Percentiles rank a stretch among this genome's conserved stretches.
phyloP scores from a whole-genome alignment of 2,888 invertebrate genomes.

The Psylliodes chrysocephalus region DNA sequence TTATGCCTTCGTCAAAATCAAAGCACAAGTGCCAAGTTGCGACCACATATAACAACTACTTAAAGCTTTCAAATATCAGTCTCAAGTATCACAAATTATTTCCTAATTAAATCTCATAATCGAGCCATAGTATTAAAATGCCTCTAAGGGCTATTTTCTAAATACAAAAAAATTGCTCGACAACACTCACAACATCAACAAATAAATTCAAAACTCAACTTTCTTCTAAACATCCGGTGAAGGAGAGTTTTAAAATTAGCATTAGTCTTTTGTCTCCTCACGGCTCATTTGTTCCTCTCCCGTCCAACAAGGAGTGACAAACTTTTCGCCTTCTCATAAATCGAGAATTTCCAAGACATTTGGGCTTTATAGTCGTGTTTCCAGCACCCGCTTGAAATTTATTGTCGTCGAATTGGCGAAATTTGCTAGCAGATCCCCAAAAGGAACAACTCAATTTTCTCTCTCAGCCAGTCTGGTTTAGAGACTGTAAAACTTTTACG shows the following conservation, averaged over 20 bases:
- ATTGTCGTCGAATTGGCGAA: conserved; percentile 3
- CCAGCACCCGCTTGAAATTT: conserved; percentile 8
- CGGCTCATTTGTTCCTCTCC: conserved; percentile 18
- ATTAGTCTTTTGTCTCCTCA: conserved; percentile 19
- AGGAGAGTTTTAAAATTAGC: conserved; percentile 16
- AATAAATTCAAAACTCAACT: no score
- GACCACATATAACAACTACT: no score
- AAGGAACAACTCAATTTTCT: background rate
- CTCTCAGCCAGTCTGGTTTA: background rate
- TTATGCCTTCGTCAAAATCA: no score
- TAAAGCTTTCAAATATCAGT: no score
- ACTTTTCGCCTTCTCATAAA: conserved; percentile 13
- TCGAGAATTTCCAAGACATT: conserved; percentile 10
- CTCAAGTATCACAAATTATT: no score
- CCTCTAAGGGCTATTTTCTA: no score
- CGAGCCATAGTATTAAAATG: no score
- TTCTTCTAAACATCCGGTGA: no score
- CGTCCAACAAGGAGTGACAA: conserved; percentile 15
- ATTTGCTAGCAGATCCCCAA: conserved; percentile 1
- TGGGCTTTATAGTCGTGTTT: conserved; percentile 13
- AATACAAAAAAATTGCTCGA: no score
- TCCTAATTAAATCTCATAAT: no score
- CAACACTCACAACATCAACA: no score
- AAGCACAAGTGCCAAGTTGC: no score
- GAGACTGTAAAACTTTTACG: background rate